phyloP scores from a whole-genome alignment of 2,113 vertebrate species.

The Sclerurus mexicanus region DNA sequence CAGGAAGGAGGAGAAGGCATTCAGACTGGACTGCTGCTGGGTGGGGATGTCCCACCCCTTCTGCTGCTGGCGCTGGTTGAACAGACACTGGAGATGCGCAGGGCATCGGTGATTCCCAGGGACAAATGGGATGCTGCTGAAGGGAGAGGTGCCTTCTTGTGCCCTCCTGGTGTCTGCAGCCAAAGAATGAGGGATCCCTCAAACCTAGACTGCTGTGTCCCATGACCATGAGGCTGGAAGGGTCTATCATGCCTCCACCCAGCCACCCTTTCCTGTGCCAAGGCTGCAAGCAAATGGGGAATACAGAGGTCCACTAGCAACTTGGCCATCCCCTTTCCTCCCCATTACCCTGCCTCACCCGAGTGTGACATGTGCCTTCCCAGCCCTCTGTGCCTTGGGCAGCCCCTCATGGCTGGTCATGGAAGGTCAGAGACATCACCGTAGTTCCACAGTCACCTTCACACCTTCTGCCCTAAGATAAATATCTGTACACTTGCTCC shows the following conservation, averaged over 20 bases:
- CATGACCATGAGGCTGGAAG: neutral
- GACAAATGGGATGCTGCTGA: neutral
- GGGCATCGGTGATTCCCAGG: neutral
- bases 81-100: fast-evolving
- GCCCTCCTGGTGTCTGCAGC: neutral
- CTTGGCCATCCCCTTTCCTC: neutral
- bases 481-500: fast-evolving
- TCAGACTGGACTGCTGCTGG: fast-evolving
- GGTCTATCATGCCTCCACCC: neutral
- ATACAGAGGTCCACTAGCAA: neutral
- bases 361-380: fast-evolving
- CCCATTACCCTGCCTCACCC: fast-evolving
- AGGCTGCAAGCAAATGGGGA: neutral
- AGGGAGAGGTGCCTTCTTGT: neutral
- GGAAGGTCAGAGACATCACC: neutral
- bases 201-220: neutral
- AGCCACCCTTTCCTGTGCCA: neutral
- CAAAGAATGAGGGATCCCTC: neutral
- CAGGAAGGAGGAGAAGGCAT: neutral
- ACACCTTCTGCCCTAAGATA: neutral
- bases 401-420: fast-evolving
- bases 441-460: fast-evolving
- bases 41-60: neutral
- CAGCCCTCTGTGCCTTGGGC: neutral
- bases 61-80: neutral